Percentiles rank a stretch among this genome's conserved stretches.
Evolutionary conservation across 2,888 invertebrate genomes (phyloP).

Genomic region (Pediacus dermestoides): DNA sequence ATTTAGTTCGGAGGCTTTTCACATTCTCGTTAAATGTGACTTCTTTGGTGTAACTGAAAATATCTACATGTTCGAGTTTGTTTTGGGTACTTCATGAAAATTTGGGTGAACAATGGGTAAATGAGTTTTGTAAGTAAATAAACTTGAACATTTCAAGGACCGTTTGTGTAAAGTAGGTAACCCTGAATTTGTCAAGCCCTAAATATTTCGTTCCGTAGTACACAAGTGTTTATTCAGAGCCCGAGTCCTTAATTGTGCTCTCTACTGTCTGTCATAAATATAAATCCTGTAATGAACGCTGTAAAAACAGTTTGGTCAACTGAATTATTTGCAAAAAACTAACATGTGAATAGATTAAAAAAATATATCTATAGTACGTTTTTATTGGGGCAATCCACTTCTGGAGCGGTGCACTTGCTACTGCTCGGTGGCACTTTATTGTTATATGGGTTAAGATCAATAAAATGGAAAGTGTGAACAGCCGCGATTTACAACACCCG

Average conservation of each 20-base stretch:
- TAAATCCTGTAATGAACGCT: constrained; percentile 26
- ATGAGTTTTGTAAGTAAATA: constrained; percentile 29
- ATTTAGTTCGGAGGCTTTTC: too few relatives aligned
- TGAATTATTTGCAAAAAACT: too few relatives aligned
- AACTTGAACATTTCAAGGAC: constrained; percentile 24
- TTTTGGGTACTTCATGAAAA: too few relatives aligned
- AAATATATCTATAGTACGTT: constrained; percentile 18
- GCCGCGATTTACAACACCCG: constrained; percentile 3
- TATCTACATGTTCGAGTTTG: too few relatives aligned
- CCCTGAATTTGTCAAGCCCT: constrained; percentile 39
- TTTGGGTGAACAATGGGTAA: constrained; percentile 24
- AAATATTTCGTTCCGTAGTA: constrained; percentile 36
- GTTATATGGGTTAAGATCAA: constrained; percentile 17
- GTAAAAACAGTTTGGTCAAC: too few relatives aligned
- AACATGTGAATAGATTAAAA: constrained; percentile 18
- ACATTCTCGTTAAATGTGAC: too few relatives aligned
- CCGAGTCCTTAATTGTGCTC: constrained; percentile 35
- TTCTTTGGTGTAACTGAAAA: too few relatives aligned
- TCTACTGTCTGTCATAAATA: constrained; percentile 27
- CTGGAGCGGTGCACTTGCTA: too few relatives aligned
- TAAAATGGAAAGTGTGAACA: constrained; percentile 14
- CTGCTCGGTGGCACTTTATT: constrained; percentile 15
- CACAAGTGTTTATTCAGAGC: constrained; percentile 41
- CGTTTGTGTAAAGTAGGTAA: constrained; percentile 37
- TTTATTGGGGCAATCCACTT: constrained; percentile 22